Conservation (phyloP, 2,797 vertebrate species). For the Vespertilio murinus region DNA sequence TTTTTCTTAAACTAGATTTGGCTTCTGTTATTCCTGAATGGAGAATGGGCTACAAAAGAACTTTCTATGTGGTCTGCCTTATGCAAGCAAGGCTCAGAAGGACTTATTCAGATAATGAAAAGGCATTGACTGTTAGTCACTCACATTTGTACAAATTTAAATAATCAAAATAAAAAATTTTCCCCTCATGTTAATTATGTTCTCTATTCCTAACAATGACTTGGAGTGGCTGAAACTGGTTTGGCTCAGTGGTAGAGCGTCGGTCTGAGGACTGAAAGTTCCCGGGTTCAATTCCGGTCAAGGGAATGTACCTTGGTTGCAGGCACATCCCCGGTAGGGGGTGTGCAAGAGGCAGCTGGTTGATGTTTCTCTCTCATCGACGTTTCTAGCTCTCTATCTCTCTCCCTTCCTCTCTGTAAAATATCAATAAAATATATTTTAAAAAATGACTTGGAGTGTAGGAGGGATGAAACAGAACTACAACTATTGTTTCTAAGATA, state of each 20-base stretch:
- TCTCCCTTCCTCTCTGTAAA: too few relatives aligned
- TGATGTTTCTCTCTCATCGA: too few relatives aligned
- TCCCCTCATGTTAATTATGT: not conserved
- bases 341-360: too few relatives aligned
- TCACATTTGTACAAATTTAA: not conserved
- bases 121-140: not conserved
- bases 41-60: not conserved
- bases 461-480: not conserved
- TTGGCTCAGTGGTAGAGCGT: too few relatives aligned
- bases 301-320: too few relatives aligned
- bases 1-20: not conserved
- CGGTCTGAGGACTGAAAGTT: too few relatives aligned
- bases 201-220: not conserved
- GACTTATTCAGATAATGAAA: not conserved
- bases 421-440: too few relatives aligned
- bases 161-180: not conserved
- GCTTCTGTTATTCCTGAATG: not conserved
- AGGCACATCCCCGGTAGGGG: too few relatives aligned
- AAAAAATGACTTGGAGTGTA: too few relatives aligned
- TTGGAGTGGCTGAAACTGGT: too few relatives aligned
- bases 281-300: too few relatives aligned
- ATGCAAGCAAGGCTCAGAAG: not conserved
- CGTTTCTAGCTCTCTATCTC: too few relatives aligned
- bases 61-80: not conserved
- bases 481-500: not conserved